Conservation (phyloP, 2,888 invertebrate genomes). For the Ennomos erosarius region DNA sequence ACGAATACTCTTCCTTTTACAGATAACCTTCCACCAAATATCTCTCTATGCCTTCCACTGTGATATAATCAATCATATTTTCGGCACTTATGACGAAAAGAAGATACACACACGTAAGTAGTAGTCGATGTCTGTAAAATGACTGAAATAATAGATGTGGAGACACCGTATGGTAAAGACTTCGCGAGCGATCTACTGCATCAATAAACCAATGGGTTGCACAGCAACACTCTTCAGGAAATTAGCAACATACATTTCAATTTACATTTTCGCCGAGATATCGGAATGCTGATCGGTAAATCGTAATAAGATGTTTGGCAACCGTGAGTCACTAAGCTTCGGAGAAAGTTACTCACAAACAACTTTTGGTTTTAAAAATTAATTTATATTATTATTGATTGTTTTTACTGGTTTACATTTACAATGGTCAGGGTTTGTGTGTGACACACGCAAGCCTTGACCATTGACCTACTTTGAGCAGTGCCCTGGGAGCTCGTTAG, state of each 20-base stretch:
- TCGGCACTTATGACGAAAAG: no score
- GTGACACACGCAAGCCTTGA: slow-evolving; percentile 29
- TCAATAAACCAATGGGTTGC: no score
- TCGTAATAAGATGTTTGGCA: slow-evolving; percentile 1
- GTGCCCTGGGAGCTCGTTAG: slow-evolving; percentile 16
- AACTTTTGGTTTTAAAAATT: slow-evolving; percentile 10
- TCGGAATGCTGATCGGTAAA: slow-evolving; percentile 3
- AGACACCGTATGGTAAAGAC: no score
- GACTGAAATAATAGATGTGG: no score
- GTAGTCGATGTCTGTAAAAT: no score
- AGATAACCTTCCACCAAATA: no score
- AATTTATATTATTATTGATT: slow-evolving; percentile 1
- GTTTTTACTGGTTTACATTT: slow-evolving; percentile 1
- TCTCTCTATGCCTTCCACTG: not conserved
- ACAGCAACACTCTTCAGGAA: no score
- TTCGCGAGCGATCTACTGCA: no score
- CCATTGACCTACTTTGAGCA: slow-evolving; percentile 35
- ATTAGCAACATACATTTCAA: no score
- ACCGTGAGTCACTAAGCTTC: slow-evolving; percentile 10
- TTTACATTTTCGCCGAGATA: not conserved
- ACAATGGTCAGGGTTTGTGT: slow-evolving; percentile 18
- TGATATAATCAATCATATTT: slow-evolving; percentile 11
- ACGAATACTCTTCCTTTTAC: slow-evolving; percentile 9
- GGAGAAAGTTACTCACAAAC: slow-evolving; percentile 20
- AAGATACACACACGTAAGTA: no score